phyloP scores from a whole-genome alignment of 2,888 invertebrate species.

The Cataglyphis livida region DNA sequence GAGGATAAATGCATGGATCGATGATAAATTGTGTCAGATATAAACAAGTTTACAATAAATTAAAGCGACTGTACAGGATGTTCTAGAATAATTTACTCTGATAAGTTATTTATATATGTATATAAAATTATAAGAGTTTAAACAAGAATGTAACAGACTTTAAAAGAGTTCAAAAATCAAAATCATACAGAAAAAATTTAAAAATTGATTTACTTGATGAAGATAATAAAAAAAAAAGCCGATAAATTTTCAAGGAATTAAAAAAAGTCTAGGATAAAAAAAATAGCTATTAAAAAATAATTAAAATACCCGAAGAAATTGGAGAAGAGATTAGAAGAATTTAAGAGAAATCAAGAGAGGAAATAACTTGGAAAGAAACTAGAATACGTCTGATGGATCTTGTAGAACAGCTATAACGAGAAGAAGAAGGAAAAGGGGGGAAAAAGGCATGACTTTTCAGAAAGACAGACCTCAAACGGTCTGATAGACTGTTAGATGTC shows the following conservation, averaged over 20 bases:
- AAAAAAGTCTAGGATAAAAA: not conserved
- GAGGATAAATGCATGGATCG: slow-evolving; percentile 14
- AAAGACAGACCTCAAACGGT: slow-evolving; percentile 6
- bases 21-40: slow-evolving; percentile 33
- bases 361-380: slow-evolving; percentile 1
- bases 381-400: slow-evolving; percentile 1
- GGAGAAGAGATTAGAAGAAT: not conserved
- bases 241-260: not conserved
- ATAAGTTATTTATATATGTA: not conserved
- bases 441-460: not conserved
- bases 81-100: not conserved
- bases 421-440: not conserved
- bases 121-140: not conserved
- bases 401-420: slow-evolving; percentile 11
- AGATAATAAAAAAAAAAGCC: not conserved
- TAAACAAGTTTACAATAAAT: slow-evolving; percentile 11
- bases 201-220: not conserved
- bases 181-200: not conserved
- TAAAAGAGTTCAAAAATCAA: not conserved
- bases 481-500: slow-evolving; percentile 15
- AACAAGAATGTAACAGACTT: not conserved
- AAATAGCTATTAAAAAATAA: not conserved
- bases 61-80: not conserved
- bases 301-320: not conserved
- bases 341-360: not conserved